These are phyloP conservation scores for Homalodisca vitripennis DNA, from an alignment of 1,140 invertebrate species.

Conservation along the genomic window DNA sequence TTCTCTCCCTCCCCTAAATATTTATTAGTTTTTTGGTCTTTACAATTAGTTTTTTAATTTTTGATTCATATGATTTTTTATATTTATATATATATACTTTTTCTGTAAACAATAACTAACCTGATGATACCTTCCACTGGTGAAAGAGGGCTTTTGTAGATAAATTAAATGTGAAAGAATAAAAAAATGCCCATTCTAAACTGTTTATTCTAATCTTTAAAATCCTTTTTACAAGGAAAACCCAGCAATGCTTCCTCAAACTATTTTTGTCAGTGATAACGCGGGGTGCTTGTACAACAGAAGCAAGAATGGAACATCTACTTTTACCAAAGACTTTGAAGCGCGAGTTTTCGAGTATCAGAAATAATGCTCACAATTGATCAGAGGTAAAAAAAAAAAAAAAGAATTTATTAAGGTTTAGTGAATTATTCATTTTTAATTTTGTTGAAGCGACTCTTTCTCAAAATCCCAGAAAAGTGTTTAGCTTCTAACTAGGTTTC, in stretches of 20 bases:
- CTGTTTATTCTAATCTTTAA: not conserved
- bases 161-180: too few species aligned
- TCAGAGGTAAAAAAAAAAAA: constrained; percentile 49
- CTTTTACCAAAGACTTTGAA: constrained; percentile 55
- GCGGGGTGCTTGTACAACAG: constrained; percentile 54
- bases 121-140: too few species aligned
- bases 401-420: too few species aligned
- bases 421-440: too few species aligned
- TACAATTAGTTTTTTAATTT: too few species aligned
- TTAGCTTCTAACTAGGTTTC: too few species aligned
- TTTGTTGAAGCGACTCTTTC: too few species aligned
- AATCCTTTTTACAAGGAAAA: constrained; percentile 41
- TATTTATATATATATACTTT: not conserved
- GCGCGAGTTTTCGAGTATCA: constrained; percentile 40
- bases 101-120: too few species aligned
- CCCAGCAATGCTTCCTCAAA: constrained; percentile 54
- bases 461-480: too few species aligned
- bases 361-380: constrained; percentile 46
- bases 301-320: constrained; percentile 59
- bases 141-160: too few species aligned
- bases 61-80: not conserved
- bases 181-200: not conserved
- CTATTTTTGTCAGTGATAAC: constrained; percentile 57
- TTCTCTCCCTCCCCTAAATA: too few species aligned
- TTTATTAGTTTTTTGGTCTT: too few species aligned